Base-by-base conservation (phyloP, 2,797 vertebrate species). In the Amazona ochrocephala region DNA sequence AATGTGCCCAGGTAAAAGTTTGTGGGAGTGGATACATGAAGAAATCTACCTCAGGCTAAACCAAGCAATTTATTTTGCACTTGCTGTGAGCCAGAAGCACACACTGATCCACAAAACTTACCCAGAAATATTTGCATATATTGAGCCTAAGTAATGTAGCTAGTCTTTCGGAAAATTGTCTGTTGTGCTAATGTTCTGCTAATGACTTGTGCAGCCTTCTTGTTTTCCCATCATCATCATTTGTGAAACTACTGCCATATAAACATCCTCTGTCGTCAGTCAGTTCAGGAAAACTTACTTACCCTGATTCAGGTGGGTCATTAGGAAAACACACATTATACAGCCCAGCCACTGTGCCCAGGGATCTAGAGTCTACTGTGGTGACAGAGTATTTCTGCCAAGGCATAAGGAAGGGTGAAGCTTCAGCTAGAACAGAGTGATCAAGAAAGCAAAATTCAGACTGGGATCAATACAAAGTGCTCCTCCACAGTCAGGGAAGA, bases 21-120 rank as follows among this genome's bases (percentile, higher is more conserved):
- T 81, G 76, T 75, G 68, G 74, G 91, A 82, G 79, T 84, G 60
- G 81, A 51, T 6, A 26, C 54, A 14, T 0, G 1, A 39, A 51
- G 64, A 47, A 71, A 64, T 83, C 84, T 26, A 89, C 95, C 90
- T 70, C 8, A 0, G 78, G 93, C 89, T 89, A 89, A 89, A 81
- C 92, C 71, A 89, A 90, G 77, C 71, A 62, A 87, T 93, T 90
- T 88, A 64, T 89, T 87, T 73, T 51, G 77, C 30, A 10, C 54
- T 21, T 70, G 91, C 94, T 70, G 77, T 5, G 90, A 91, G 93
- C 54, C 84, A 78, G 73, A 5, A 75, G 70, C 83, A 30, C 37
- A 7, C 0, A 0, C 56, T 32, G 94, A 64, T 62, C 80, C 34
- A 14, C 60, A 5, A 9, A 9, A 60, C 86, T 77, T 53, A 39